A percentile compares a stretch with the other conserved stretches of the same genome.
These are phyloP conservation scores for Ctena decussata DNA, from an alignment of 2,888 invertebrate genomes.

Conservation along the genomic window DNA sequence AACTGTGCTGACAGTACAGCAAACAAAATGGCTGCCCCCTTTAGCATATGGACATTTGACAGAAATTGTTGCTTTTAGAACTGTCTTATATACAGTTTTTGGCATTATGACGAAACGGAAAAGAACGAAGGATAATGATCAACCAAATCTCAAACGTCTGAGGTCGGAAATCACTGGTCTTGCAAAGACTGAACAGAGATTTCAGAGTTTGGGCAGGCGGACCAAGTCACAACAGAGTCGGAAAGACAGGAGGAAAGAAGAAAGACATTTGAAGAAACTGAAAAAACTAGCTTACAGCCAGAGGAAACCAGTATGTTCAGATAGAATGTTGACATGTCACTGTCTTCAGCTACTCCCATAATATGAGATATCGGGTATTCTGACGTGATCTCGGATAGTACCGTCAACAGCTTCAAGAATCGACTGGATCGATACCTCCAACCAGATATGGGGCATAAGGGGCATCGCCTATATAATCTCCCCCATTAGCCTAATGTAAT, in stretches of 20 bases:
- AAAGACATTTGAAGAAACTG: slow-evolving; percentile 91
- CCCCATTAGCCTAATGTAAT: too few species aligned
- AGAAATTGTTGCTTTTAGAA: too few species aligned
- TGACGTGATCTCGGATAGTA: too few species aligned
- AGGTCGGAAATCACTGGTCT: slow-evolving; percentile 48
- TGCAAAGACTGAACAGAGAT: neutral
- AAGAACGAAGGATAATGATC: slow-evolving; percentile 41
- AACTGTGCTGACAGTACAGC: neutral
- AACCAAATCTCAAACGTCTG: slow-evolving; percentile 64
- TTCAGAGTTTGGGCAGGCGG: neutral
- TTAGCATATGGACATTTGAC: neutral
- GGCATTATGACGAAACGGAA: slow-evolving; percentile 33
- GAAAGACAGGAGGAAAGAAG: slow-evolving; percentile 91
- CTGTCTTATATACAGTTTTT: too few species aligned
- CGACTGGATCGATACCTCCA: too few species aligned
- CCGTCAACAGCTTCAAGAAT: too few species aligned
- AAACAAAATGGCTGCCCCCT: slow-evolving; percentile 63
- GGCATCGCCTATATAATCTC: too few species aligned
- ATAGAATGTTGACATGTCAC: too few species aligned
- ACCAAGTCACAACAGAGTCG: slow-evolving; percentile 82
- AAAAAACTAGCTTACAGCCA: slow-evolving; percentile 88
- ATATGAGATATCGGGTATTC: too few species aligned
- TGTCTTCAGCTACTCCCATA: too few species aligned
- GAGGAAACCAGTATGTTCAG: slow-evolving; percentile 76
- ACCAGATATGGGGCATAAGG: too few species aligned